Evolutionary conservation across 23 tunicate species (phyloP).

Genomic region (Botrylloides violaceus): DNA sequence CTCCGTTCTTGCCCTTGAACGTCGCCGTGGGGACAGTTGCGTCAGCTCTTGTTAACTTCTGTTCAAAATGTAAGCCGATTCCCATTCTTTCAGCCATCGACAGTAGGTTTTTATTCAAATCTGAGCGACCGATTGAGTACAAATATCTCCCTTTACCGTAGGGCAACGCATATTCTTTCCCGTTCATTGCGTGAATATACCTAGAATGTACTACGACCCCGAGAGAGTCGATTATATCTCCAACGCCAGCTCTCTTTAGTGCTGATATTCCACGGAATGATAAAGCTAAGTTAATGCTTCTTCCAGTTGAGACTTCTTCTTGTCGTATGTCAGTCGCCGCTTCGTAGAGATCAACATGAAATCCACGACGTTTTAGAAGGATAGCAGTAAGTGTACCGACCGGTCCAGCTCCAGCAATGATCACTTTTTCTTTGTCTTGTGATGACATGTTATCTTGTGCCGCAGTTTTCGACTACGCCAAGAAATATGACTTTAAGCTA

Average conservation of each 20-base stretch:
- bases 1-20: slow-evolving; percentile 25
- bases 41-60: slow-evolving; percentile 50
- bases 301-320: background rate
- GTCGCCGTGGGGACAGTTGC: slow-evolving; percentile 26
- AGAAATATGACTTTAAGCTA: too few species aligned
- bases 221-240: slow-evolving; percentile 10
- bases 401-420: slow-evolving; percentile 18
- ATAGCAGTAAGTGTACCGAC: slow-evolving; percentile 70
- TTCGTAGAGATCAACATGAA: slow-evolving; percentile 69
- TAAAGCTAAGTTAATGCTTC: slow-evolving; percentile 86
- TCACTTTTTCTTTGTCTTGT: background rate
- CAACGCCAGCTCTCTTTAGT: slow-evolving; percentile 47
- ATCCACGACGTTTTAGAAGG: slow-evolving; percentile 48
- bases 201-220: slow-evolving; percentile 1
- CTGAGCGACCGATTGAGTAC: slow-evolving; percentile 59
- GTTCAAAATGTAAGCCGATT: slow-evolving; percentile 47
- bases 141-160: slow-evolving; percentile 82
- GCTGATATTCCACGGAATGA: slow-evolving; percentile 64
- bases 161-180: slow-evolving; percentile 48
- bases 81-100: slow-evolving; percentile 32
- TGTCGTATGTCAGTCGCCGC: slow-evolving; percentile 23
- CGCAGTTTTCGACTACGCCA: too few species aligned
- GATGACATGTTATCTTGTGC: too few species aligned
- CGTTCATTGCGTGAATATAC: slow-evolving; percentile 65
- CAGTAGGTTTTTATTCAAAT: slow-evolving; percentile 44